Evolutionary conservation across 2,888 invertebrate species (phyloP), one percentile per base, ranked within the genome.

Genomic region (Acleris holmiana): DNA sequence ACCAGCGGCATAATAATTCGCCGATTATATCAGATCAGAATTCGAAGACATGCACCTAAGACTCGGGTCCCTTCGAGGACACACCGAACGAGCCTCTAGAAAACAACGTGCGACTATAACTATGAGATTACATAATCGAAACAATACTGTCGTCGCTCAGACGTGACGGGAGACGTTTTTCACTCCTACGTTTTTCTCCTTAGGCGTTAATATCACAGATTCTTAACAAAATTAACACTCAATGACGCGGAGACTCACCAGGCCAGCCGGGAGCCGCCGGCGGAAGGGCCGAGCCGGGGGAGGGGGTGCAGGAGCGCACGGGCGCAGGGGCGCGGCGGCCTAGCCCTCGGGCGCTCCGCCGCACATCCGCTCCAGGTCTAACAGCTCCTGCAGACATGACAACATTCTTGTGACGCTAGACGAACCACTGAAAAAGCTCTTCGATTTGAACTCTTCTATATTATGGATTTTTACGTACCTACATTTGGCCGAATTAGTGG

Each of bases 151-250:
- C 67, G 66, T 67, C 65, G 67, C 66, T 66, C 66, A 55, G 59
- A 57, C 59, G 50, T 40, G 51, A 29, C 59, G 40, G 64, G 63
- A 61, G 61, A 62, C 67, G 58, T 72, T 69, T 65, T 66, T 70
- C 73, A 73, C 75, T 71, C 68, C 71, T 67, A 68, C 75, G 74
- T 67, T 69, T 68, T 75, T 82, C 84, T 85, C 83, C 89, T 87
- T 86, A 89, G 88, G 88, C 88, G 87, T 84, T 89, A 90, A 90
- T 90, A 90, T 90, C 90, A 90, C 89, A 90, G 90, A 89, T 89
- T 86, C 82, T 85, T 85, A 86, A 83, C 83, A 79, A 76, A 81
- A 85, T 69, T 72, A 77, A 80, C 75, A 74, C 76, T 76, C 75
- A 69, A 69, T 66, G 73, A 69, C 70, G 69, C 71, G 71, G 69